A percentile compares a stretch with the other conserved stretches of the same genome.
Conservation (phyloP, 2,797 vertebrate species). For the Cryptoprocta ferox region DNA sequence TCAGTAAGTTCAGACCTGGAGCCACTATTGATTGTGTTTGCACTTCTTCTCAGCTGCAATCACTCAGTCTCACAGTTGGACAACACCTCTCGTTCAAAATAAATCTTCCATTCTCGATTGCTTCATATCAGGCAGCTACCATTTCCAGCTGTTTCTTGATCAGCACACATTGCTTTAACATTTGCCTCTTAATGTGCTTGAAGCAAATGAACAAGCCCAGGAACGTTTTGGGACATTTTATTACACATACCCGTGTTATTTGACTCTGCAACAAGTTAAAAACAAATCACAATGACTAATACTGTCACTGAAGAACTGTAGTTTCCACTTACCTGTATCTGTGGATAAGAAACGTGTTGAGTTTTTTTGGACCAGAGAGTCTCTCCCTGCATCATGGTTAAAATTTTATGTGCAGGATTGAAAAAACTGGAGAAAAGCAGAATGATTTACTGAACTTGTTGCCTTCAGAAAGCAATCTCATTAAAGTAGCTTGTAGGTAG, state of each 20-base stretch:
- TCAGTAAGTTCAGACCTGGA: neutral
- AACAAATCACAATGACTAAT: neutral
- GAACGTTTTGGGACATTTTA: neutral
- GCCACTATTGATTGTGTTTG: neutral
- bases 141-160: neutral
- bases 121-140: neutral
- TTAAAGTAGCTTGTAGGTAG: neutral
- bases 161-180: neutral
- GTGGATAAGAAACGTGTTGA: neutral
- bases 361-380: neutral
- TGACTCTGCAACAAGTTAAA: neutral
- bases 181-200: neutral
- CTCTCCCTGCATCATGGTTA: neutral
- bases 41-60: neutral
- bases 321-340: neutral
- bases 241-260: neutral
- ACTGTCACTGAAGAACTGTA: neutral
- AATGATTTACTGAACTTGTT: neutral
- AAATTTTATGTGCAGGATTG: neutral
- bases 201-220: neutral
- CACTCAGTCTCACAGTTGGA: neutral
- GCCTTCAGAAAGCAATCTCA: neutral
- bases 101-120: neutral
- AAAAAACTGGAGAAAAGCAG: constrained; percentile 7
- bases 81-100: neutral